These are phyloP conservation scores for Drosophila colorata DNA, from an alignment of 2,888 invertebrate genomes.

Conservation along the genomic window DNA sequence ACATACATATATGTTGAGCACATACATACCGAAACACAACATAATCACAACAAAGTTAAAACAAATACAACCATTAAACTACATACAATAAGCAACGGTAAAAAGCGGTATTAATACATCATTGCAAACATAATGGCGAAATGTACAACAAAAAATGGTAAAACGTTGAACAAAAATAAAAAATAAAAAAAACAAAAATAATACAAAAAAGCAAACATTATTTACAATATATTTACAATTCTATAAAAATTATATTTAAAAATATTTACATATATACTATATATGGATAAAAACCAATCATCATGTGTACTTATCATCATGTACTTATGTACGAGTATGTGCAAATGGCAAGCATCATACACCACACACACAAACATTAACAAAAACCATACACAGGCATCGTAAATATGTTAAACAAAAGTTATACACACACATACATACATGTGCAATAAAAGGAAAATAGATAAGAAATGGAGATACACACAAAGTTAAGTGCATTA, in stretches of 20 bases:
- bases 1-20: constrained; percentile 49
- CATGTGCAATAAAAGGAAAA: constrained; percentile 47
- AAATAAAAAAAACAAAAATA: constrained; percentile 34
- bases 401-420: constrained; percentile 39
- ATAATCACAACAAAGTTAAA: constrained; percentile 63
- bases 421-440: constrained; percentile 27
- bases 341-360: constrained; percentile 35
- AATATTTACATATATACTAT: constrained; percentile 77
- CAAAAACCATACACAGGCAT: constrained; percentile 20
- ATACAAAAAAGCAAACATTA: constrained; percentile 73
- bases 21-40: constrained; percentile 47
- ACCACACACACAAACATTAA: constrained; percentile 27
- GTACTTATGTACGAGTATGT: constrained; percentile 25
- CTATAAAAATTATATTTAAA: constrained; percentile 80
- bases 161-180: constrained; percentile 56
- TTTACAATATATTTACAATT: constrained; percentile 79
- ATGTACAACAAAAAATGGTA: constrained; percentile 73
- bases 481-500: constrained; percentile 81
- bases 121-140: constrained; percentile 60
- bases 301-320: constrained; percentile 38
- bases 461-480: constrained; percentile 22
- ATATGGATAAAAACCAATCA: constrained; percentile 62
- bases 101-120: constrained; percentile 66
- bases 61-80: constrained; percentile 53
- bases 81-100: constrained; percentile 65